Percentiles rank a stretch among this genome's conserved stretches.
Evolutionary conservation across 2,888 invertebrate species (phyloP).

Genomic region (Julus scandinavius): DNA sequence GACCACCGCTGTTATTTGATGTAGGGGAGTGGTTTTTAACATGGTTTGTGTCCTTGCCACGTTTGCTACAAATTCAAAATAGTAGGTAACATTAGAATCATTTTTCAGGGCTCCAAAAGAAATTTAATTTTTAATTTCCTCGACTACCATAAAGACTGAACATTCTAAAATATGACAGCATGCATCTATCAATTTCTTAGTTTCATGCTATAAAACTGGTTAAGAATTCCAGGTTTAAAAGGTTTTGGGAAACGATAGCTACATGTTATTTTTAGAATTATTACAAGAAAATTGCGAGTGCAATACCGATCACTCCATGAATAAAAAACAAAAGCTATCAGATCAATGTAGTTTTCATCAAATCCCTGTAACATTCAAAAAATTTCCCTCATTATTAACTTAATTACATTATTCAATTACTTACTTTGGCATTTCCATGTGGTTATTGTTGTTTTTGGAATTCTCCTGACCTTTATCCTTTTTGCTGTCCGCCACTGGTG

Average conservation of each 20-base stretch:
- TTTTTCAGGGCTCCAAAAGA: neutral
- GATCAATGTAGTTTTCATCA: too few relatives aligned
- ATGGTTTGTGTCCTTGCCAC: constrained; percentile 52
- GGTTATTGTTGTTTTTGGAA: constrained; percentile 52
- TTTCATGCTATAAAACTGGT: too few relatives aligned
- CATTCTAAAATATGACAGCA: too few relatives aligned
- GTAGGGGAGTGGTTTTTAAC: constrained; percentile 54
- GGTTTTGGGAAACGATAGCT: too few relatives aligned
- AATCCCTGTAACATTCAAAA: neutral
- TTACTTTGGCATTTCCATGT: constrained; percentile 11
- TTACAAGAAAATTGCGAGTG: too few relatives aligned
- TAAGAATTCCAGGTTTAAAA: too few relatives aligned
- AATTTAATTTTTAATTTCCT: neutral
- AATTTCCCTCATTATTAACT: neutral
- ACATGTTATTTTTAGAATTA: too few relatives aligned
- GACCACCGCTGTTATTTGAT: constrained; percentile 53
- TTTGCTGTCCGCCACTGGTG: constrained; percentile 38
- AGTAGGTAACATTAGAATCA: neutral
- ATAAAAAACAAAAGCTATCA: too few relatives aligned
- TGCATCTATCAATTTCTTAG: too few relatives aligned
- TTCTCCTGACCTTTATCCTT: constrained; percentile 54
- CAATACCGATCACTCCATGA: too few relatives aligned
- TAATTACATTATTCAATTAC: neutral
- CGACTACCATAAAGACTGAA: too few relatives aligned
- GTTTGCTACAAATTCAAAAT: constrained; percentile 52